A percentile compares a stretch with the other conserved stretches of the same genome.
Conservation (phyloP, 2,888 invertebrate genomes). For the Dynastes maya region DNA sequence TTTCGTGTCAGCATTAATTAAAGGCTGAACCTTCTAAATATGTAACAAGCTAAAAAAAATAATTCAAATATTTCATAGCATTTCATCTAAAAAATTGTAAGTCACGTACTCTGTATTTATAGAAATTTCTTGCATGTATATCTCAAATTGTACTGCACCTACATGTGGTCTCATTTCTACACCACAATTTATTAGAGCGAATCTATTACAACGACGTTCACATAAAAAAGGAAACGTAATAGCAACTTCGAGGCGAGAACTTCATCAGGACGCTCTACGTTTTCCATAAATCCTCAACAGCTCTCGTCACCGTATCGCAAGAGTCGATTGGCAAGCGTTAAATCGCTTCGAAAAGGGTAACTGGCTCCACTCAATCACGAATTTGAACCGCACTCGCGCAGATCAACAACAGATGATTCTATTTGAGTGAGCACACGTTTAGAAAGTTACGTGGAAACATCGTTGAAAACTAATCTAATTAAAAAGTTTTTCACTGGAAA, state of each 20-base stretch:
- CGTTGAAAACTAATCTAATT: conserved; percentile 32
- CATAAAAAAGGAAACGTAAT: background rate
- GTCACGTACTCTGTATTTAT: no score
- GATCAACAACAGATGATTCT: conserved; percentile 10
- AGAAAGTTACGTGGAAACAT: background rate
- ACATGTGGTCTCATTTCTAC: no score
- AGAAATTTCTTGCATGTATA: no score
- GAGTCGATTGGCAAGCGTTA: background rate
- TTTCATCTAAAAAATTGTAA: no score
- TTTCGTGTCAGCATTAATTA: no score
- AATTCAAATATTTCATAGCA: no score
- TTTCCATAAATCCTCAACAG: conserved; percentile 26
- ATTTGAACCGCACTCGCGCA: conserved; percentile 9
- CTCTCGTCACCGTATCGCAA: background rate
- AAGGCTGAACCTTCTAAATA: no score
- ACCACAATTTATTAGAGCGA: background rate
- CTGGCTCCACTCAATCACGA: conserved; percentile 6
- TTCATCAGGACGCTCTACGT: conserved; percentile 17
- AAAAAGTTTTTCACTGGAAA: conserved; percentile 41
- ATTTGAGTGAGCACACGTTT: background rate
- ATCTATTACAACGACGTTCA: background rate
- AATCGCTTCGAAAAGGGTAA: background rate
- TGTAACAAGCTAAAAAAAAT: no score
- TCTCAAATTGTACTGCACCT: no score
- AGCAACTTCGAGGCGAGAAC: background rate